Conservation (phyloP, 1,140 invertebrate genomes). For the Pentalonia nigronervosa region DNA sequence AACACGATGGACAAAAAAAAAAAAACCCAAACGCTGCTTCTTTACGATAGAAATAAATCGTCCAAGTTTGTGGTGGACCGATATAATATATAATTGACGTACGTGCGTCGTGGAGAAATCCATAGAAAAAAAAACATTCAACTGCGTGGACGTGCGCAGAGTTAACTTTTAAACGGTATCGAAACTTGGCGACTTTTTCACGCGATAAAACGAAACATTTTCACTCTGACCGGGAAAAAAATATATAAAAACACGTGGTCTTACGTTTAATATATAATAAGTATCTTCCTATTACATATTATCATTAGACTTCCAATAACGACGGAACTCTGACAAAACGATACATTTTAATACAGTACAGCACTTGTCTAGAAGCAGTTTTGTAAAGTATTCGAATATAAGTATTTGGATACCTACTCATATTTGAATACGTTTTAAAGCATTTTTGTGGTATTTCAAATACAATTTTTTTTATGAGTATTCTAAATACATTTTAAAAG, state of each 20-base stretch:
- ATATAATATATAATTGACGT: not conserved
- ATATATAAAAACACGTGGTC: not conserved
- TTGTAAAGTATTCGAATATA: too few species aligned
- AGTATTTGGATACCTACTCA: too few species aligned
- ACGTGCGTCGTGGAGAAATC: not conserved
- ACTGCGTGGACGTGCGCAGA: not conserved
- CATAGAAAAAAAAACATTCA: not conserved
- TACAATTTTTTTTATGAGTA: too few species aligned
- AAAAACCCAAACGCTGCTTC: not conserved
- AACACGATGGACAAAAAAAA: not conserved
- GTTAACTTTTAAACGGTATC: not conserved
- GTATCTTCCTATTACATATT: too few species aligned
- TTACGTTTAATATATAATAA: not conserved
- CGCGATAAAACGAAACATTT: not conserved
- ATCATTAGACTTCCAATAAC: too few species aligned
- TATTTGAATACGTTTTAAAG: too few species aligned
- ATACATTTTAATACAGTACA: too few species aligned
- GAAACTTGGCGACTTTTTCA: not conserved
- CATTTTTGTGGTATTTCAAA: too few species aligned
- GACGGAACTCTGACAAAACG: too few species aligned
- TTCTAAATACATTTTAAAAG: too few species aligned
- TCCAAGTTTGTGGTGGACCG: not conserved
- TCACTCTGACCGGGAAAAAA: not conserved
- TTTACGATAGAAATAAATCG: not conserved
- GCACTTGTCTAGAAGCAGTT: too few species aligned